Conservation (phyloP, 2,888 invertebrate species). For the Gortyna flavago region DNA sequence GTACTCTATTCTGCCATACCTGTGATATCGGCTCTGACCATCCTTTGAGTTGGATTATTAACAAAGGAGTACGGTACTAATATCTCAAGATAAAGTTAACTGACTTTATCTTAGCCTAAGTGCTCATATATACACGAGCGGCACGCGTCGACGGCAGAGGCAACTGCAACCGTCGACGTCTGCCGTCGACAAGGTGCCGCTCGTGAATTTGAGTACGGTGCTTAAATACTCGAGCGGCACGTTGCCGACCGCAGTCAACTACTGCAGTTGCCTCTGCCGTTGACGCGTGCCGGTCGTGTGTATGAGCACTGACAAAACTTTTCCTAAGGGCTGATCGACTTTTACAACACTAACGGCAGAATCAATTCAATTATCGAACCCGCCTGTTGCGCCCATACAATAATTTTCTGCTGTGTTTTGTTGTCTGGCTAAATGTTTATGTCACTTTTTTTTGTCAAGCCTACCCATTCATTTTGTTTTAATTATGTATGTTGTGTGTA, state of each 20-base stretch:
- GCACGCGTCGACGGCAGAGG: no score
- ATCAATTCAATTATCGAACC: not conserved
- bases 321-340: not conserved
- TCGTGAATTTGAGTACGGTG: no score
- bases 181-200: no score
- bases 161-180: no score
- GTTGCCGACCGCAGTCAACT: no score
- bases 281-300: no score
- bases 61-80: not conserved
- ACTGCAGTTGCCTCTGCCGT: no score
- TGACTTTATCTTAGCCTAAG: not conserved
- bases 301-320: not conserved
- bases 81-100: not conserved
- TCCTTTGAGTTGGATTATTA: not conserved
- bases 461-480: slow-evolving; percentile 7
- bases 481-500: slow-evolving; percentile 28
- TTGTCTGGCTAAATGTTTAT: slow-evolving; percentile 35
- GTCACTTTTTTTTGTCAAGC: not conserved
- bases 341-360: not conserved
- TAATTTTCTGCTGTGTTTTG: slow-evolving; percentile 18
- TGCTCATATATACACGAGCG: no score
- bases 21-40: not conserved
- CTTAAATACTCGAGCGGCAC: no score
- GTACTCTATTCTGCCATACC: not conserved
- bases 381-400: slow-evolving; percentile 3